Evolutionary conservation across 2,888 invertebrate genomes (phyloP).

Genomic region (Stegana nigrithorax): DNA sequence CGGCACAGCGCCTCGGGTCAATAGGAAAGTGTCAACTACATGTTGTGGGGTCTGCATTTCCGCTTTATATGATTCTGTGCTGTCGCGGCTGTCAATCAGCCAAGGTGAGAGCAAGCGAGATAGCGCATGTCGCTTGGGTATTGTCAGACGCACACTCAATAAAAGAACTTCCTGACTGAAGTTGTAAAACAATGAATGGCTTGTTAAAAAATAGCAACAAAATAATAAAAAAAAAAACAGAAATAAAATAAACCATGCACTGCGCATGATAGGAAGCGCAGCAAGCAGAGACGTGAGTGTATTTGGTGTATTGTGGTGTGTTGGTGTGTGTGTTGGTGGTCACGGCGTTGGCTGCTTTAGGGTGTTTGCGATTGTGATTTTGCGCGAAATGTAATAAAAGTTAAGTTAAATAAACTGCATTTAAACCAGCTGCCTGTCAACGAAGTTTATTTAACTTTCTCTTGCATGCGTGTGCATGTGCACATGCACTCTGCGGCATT

Average conservation of each 20-base stretch:
- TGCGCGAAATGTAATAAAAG: constrained; percentile 3
- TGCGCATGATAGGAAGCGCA: neutral
- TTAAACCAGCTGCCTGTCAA: constrained; percentile 3
- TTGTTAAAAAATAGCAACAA: neutral
- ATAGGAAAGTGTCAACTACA: too few relatives aligned
- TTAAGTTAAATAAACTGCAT: constrained; percentile 4
- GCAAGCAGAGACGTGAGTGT: too few relatives aligned
- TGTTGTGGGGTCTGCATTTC: too few relatives aligned
- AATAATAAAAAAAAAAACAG: neutral
- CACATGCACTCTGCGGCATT: too few relatives aligned
- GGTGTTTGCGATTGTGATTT: neutral
- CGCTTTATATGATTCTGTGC: neutral
- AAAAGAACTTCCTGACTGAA: too few relatives aligned
- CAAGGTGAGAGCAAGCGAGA: neutral
- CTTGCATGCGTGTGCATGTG: neutral
- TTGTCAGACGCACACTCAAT: too few relatives aligned
- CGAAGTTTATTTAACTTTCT: constrained; percentile 8
- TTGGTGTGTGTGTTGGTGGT: neutral
- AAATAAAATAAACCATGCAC: neutral
- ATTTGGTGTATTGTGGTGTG: neutral
- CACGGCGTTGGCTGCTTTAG: too few relatives aligned
- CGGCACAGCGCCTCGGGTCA: too few relatives aligned
- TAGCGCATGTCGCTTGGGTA: too few relatives aligned
- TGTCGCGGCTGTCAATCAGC: neutral
- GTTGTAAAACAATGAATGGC: too few relatives aligned